Percentiles rank a stretch among this genome's conserved stretches.
Conservation (phyloP, 2,888 invertebrate genomes). For the Eilema sororculum region DNA sequence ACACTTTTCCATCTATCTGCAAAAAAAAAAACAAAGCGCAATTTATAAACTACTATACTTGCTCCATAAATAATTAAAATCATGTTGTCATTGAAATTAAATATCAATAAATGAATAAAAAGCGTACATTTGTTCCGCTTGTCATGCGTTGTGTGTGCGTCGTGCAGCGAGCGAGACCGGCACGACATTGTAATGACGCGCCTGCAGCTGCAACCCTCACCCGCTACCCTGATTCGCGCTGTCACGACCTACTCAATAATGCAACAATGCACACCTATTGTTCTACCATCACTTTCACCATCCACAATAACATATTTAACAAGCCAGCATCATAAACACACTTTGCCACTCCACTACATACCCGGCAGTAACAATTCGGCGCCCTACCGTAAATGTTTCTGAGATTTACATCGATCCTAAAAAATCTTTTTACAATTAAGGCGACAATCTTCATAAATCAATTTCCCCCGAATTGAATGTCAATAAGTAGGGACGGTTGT, state of each 20-base stretch:
- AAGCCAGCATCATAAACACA: background rate
- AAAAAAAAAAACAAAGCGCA: background rate
- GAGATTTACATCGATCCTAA: slow-evolving; percentile 54
- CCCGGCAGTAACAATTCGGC: slow-evolving; percentile 22
- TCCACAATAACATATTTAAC: slow-evolving; percentile 41
- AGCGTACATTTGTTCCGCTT: slow-evolving; percentile 78
- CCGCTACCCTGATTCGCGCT: slow-evolving; percentile 51
- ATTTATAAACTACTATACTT: background rate
- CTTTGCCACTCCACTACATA: slow-evolving; percentile 20
- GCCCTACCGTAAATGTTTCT: slow-evolving; percentile 36
- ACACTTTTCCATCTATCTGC: background rate
- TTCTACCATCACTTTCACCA: slow-evolving; percentile 55
- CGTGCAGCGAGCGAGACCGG: slow-evolving; percentile 49
- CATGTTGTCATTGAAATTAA: slow-evolving; percentile 45
- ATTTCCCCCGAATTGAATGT: slow-evolving; percentile 87
- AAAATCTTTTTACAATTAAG: slow-evolving; percentile 84
- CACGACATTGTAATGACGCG: slow-evolving; percentile 68
- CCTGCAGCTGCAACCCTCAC: slow-evolving; percentile 74
- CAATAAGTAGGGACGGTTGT: slow-evolving; percentile 86
- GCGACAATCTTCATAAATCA: slow-evolving; percentile 87
- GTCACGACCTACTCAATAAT: slow-evolving; percentile 78
- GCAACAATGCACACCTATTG: slow-evolving; percentile 73
- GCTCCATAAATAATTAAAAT: slow-evolving; percentile 27
- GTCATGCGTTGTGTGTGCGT: slow-evolving; percentile 69
- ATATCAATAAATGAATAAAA: slow-evolving; percentile 64